Evolutionary conservation across 2,888 invertebrate genomes (phyloP).

Genomic region (Argyresthia albistria): DNA sequence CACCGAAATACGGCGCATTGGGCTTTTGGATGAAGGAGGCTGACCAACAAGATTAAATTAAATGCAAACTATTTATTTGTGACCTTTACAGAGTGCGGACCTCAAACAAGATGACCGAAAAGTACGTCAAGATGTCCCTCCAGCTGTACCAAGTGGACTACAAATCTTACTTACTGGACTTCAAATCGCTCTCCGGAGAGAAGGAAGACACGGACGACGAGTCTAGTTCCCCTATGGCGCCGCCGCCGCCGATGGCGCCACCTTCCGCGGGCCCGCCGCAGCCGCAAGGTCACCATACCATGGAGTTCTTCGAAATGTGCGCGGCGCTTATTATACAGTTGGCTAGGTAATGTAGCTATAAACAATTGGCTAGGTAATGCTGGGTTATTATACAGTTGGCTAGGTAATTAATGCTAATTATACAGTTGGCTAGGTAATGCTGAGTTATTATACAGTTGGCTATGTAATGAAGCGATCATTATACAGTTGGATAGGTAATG

Average conservation of each 20-base stretch:
- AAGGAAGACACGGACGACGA: slow-evolving; percentile 72
- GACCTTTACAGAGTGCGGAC: slow-evolving; percentile 82
- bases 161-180: slow-evolving; percentile 97
- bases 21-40: too few species aligned
- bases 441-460: too few species aligned
- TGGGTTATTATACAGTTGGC: not conserved
- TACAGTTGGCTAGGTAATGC: too few species aligned
- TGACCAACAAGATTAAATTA: too few species aligned
- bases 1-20: too few species aligned
- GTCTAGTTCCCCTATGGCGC: slow-evolving; percentile 26
- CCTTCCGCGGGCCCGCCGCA: slow-evolving; percentile 25
- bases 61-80: too few species aligned
- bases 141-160: slow-evolving; percentile 99
- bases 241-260: slow-evolving; percentile 28
- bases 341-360: slow-evolving; percentile 78
- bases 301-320: slow-evolving; percentile 99
- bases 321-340: slow-evolving; percentile 98
- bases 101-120: slow-evolving; percentile 85
- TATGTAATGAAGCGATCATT: slow-evolving; percentile 78
- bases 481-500: slow-evolving; percentile 52
- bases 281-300: slow-evolving; percentile 89
- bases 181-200: slow-evolving; percentile 92
- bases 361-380: not conserved
- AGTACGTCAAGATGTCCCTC: slow-evolving; percentile 96
- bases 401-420: too few species aligned